Evolutionary conservation across 2,888 invertebrate species (phyloP).

Genomic region (Copidosoma aretas): DNA sequence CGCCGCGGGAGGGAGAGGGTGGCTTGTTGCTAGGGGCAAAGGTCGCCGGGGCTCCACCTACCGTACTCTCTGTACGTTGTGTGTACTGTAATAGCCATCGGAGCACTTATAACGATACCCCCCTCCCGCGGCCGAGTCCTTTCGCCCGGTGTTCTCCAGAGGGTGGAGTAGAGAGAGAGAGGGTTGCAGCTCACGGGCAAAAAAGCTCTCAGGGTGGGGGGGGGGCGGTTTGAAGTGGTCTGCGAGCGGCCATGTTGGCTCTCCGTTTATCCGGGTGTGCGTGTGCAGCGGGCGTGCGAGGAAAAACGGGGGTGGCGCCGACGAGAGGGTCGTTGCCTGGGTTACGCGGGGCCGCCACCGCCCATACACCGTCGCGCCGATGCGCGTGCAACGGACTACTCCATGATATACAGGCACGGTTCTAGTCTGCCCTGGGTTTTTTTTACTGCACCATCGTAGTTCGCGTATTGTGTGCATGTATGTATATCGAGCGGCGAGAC

Average conservation of each 20-base stretch:
- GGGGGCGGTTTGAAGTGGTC: not conserved
- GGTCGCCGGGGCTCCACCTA: conserved; percentile 25
- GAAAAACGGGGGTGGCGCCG: conserved; percentile 40
- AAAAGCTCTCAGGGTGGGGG: conserved; percentile 28
- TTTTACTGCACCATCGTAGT: too few species aligned
- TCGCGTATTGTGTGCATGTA: too few species aligned
- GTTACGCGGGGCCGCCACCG: conserved; percentile 49
- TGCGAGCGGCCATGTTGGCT: conserved; percentile 43
- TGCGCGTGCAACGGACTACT: too few species aligned
- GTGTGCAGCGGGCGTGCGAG: conserved; percentile 36
- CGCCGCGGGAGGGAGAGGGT: conserved; percentile 14
- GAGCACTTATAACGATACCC: too few species aligned
- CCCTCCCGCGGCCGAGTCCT: conserved; percentile 18
- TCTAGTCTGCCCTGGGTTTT: too few species aligned
- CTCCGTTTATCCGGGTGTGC: not conserved
- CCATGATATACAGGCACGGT: too few species aligned
- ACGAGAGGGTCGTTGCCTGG: conserved; percentile 50
- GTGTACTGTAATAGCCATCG: too few species aligned
- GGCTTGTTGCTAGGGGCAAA: conserved; percentile 30
- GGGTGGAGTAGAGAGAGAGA: not conserved
- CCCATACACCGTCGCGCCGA: conserved; percentile 49
- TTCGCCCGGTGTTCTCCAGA: conserved; percentile 24
- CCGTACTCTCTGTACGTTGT: not conserved
- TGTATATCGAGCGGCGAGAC: too few species aligned
- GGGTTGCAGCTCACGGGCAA: conserved; percentile 4